Conservation (phyloP, 2,888 invertebrate genomes). For the Melolontha melolontha region DNA sequence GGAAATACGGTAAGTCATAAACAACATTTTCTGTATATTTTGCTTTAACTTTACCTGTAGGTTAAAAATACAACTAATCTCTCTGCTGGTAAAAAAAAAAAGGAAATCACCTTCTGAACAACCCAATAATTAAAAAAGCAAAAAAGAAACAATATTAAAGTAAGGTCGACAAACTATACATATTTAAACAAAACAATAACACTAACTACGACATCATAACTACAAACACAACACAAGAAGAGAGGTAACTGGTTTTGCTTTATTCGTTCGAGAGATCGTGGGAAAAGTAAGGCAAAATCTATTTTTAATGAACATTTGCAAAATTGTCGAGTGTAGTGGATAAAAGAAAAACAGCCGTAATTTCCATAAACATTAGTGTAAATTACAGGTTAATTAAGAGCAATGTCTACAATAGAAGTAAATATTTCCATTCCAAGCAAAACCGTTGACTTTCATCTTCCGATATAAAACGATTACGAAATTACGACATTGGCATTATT, state of each 20-base stretch:
- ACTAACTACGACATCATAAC: not conserved
- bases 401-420: conserved; percentile 38
- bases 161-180: too few relatives aligned
- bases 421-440: conserved; percentile 17
- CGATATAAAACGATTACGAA: not conserved
- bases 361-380: conserved; percentile 44
- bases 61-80: too few relatives aligned
- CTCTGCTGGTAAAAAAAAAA: too few relatives aligned
- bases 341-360: conserved; percentile 40
- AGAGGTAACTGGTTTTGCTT: conserved; percentile 38
- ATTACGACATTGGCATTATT: too few relatives aligned
- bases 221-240: conserved; percentile 2
- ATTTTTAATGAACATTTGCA: conserved; percentile 49
- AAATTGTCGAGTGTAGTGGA: conserved; percentile 43
- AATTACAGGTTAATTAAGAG: conserved; percentile 39
- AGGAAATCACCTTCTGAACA: too few relatives aligned
- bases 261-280: conserved; percentile 46
- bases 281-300: conserved; percentile 48
- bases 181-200: too few relatives aligned
- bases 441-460: not conserved
- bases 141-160: too few relatives aligned
- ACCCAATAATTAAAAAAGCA: too few relatives aligned
- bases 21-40: too few relatives aligned
- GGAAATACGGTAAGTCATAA: too few relatives aligned
- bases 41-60: too few relatives aligned